Conservation (phyloP, 2,113 vertebrate genomes). For the Rhadina sibilatrix region DNA sequence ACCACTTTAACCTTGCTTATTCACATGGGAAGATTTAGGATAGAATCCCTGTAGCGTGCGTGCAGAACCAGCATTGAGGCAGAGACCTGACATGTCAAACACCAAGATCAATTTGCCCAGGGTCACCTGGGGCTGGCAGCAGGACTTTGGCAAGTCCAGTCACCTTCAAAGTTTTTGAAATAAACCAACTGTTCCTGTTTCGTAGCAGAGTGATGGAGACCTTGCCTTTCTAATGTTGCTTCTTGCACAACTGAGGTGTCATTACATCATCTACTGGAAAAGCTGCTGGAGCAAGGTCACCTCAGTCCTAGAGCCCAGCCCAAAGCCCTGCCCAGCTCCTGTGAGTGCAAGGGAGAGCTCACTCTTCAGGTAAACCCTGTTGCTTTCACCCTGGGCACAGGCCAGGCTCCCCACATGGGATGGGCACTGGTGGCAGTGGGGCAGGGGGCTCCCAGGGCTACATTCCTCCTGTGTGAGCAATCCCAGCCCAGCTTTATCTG, state of each 20-base stretch:
- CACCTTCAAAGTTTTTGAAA: neutral
- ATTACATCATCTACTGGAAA: neutral
- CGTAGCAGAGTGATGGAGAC: neutral
- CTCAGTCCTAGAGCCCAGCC: neutral
- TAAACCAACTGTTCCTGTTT: neutral
- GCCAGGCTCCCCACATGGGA: accelerated
- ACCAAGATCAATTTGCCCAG: neutral
- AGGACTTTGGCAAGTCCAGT: neutral
- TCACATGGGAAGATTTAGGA: neutral
- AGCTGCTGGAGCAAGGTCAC: neutral
- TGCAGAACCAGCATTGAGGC: neutral
- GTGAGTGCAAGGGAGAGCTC: neutral
- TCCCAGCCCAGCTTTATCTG: neutral
- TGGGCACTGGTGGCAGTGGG: neutral
- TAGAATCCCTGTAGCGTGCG: accelerated
- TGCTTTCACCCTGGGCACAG: neutral
- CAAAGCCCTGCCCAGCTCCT: neutral
- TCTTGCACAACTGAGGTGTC: neutral
- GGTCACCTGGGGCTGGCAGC: neutral
- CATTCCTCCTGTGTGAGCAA: accelerated
- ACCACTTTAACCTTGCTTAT: slow-evolving; percentile 10
- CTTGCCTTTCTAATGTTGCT: neutral
- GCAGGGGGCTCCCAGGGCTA: neutral
- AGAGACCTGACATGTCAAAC: neutral
- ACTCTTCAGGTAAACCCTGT: neutral